A percentile compares a stretch with the other conserved stretches of the same genome.
Evolutionary conservation across 2,113 vertebrate species (phyloP).

Genomic region (Chionomys nivalis): DNA sequence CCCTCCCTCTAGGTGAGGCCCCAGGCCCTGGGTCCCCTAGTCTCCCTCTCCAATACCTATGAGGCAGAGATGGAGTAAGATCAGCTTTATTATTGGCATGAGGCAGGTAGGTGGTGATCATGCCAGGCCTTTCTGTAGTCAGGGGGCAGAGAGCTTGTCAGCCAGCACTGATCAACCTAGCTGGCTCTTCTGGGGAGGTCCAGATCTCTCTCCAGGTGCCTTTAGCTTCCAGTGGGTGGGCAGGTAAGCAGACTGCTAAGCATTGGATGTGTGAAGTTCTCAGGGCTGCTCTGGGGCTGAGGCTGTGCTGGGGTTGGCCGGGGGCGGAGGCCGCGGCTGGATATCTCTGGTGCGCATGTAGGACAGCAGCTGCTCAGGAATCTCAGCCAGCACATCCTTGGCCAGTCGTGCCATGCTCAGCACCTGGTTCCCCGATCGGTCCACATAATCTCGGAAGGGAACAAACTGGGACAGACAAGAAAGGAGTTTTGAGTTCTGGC

Average conservation of each 20-base stretch:
- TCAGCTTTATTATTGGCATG: constrained; percentile 75
- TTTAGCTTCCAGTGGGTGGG: constrained; percentile 36
- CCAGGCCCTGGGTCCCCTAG: neutral
- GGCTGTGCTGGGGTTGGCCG: neutral
- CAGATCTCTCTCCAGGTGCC: constrained; percentile 7
- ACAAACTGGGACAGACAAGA: constrained; percentile 90
- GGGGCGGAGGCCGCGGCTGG: constrained; percentile 88
- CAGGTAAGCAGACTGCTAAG: neutral
- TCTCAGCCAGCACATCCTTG: constrained; percentile 96
- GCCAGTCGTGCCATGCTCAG: constrained; percentile 98
- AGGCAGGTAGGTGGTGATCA: constrained; percentile 33
- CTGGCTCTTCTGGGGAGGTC: neutral
- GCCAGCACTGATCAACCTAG: neutral
- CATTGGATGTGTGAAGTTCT: neutral
- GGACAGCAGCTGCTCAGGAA: constrained; percentile 96
- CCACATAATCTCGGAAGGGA: constrained; percentile 97
- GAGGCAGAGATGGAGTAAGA: constrained; percentile 56
- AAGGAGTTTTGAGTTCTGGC: neutral
- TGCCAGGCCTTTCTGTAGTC: constrained; percentile 27
- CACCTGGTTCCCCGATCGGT: constrained; percentile 96
- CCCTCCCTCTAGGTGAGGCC: neutral
- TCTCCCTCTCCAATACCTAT: constrained; percentile 25
- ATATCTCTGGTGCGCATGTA: constrained; percentile 96
- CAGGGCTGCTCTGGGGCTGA: constrained; percentile 58
- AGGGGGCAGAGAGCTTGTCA: neutral